Percentiles rank a stretch among this genome's conserved stretches.
phyloP scores from a whole-genome alignment of 2,113 vertebrate species.

The Notiomystis cincta region DNA sequence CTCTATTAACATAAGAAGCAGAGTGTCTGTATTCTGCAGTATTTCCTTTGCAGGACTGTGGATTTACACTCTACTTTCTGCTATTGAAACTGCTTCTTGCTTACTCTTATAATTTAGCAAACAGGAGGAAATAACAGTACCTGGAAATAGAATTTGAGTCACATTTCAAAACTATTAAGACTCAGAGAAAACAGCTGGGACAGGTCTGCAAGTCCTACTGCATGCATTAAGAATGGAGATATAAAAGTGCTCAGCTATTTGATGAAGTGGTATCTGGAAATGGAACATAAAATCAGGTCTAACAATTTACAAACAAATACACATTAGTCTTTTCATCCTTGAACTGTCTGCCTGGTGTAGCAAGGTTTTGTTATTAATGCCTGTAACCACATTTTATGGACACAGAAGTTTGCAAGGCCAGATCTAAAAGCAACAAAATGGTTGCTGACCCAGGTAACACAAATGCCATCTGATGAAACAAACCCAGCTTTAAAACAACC shows the following conservation, averaged over 20 bases:
- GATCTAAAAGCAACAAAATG: background rate
- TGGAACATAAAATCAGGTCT: background rate
- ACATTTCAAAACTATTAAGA: background rate
- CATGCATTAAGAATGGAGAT: background rate
- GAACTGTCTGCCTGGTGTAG: background rate
- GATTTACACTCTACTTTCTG: background rate
- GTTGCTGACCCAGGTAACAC: background rate
- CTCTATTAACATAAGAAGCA: background rate
- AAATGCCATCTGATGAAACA: background rate
- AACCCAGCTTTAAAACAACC: background rate
- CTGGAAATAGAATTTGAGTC: background rate
- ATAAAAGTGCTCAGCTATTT: background rate
- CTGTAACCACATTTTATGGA: background rate
- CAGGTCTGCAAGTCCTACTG: background rate
- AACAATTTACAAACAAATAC: background rate
- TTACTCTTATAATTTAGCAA: background rate
- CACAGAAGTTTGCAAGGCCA: background rate
- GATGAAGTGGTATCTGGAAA: background rate
- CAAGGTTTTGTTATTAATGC: background rate
- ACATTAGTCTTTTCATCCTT: background rate
- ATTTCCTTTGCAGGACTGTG: background rate
- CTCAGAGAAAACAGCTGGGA: background rate
- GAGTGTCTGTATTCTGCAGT: background rate
- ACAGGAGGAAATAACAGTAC: background rate
- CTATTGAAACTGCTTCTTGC: background rate